Conservation (phyloP, 2,797 vertebrate species). For the Morus bassanus region DNA sequence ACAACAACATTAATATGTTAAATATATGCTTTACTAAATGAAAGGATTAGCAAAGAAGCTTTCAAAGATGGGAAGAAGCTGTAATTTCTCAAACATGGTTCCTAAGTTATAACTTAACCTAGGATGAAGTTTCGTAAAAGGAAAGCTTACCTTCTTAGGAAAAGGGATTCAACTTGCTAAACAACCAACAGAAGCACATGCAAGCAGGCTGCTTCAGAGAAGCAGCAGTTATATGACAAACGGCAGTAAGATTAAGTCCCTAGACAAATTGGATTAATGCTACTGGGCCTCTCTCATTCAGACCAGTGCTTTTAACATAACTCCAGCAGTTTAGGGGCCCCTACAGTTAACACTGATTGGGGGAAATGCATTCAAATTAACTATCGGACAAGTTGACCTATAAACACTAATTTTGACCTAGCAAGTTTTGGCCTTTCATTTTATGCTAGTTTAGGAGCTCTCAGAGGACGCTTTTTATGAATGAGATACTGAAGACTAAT, state of each 20-base stretch:
- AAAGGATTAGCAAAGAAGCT: background rate
- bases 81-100: background rate
- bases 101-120: background rate
- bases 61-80: background rate
- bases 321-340: background rate
- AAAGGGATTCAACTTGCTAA: background rate
- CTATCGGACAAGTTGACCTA: background rate
- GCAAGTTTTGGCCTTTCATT: background rate
- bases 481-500: conserved; percentile 9
- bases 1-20: background rate
- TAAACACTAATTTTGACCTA: conserved; percentile 16
- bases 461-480: conserved; percentile 7
- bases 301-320: background rate
- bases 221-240: background rate
- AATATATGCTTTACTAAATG: background rate
- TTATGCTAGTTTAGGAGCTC: background rate
- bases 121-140: conserved; percentile 3
- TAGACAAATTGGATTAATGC: conserved; percentile 12
- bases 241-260: background rate
- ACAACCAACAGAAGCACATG: background rate
- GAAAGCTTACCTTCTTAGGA: background rate
- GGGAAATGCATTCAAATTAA: background rate
- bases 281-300: background rate
- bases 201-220: background rate
- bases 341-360: background rate